Conservation (phyloP, 2,888 invertebrate genomes). For the Mesodorylaimus sp. region DNA sequence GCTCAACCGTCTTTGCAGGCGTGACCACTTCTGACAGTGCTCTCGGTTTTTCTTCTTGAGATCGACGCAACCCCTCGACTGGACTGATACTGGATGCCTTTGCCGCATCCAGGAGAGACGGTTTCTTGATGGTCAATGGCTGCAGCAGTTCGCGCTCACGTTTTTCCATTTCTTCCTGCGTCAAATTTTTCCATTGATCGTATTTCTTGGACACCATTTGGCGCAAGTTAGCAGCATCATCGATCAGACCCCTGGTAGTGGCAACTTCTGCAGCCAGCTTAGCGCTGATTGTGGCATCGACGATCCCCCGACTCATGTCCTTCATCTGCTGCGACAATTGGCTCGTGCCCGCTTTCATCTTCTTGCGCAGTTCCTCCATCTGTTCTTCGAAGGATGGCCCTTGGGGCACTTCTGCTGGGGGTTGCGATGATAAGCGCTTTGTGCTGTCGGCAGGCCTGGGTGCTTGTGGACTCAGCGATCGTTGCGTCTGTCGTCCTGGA, state of each 20-base stretch:
- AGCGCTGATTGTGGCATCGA: not conserved
- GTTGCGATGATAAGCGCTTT: too few species aligned
- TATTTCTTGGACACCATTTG: not conserved
- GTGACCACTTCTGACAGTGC: too few species aligned
- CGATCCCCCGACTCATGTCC: constrained; percentile 6
- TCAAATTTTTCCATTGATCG: not conserved
- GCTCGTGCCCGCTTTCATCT: not conserved
- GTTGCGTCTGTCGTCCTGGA: not conserved
- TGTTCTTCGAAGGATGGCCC: constrained; percentile 7
- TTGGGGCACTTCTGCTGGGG: not conserved
- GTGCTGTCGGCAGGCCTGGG: too few species aligned
- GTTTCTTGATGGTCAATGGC: too few species aligned
- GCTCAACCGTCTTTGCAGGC: too few species aligned
- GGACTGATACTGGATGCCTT: too few species aligned
- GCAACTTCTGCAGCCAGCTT: constrained; percentile 2
- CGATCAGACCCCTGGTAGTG: not conserved
- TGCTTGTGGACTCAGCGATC: not conserved
- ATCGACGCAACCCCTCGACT: too few species aligned
- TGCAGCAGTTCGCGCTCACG: not conserved
- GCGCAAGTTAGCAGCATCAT: not conserved
- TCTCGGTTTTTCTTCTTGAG: too few species aligned
- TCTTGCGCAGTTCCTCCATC: constrained; percentile 5
- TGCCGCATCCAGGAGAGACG: too few species aligned
- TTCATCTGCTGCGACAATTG: constrained; percentile 5
- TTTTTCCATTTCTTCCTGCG: not conserved